Conservation (phyloP, 2,113 vertebrate species). For the Prunella himalayana region DNA sequence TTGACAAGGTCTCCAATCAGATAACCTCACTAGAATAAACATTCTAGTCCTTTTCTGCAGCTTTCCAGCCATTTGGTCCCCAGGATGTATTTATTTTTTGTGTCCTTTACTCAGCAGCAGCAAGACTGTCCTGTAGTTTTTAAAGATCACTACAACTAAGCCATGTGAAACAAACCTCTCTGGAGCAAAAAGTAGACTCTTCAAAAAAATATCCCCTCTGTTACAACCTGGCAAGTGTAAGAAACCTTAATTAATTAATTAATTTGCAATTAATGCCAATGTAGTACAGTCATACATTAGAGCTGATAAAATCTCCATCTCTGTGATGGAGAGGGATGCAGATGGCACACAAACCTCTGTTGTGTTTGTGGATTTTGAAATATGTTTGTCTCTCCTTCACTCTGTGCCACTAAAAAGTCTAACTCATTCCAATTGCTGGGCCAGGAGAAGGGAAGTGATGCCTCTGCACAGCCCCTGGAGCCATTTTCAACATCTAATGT, state of each 20-base stretch:
- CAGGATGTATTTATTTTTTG: not conserved
- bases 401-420: not conserved
- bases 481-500: not conserved
- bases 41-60: not conserved
- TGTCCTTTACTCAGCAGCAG: not conserved
- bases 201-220: not conserved
- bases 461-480: not conserved
- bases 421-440: not conserved
- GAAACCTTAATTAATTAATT: no score
- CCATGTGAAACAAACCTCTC: not conserved
- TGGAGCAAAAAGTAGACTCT: not conserved
- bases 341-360: not conserved
- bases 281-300: not conserved
- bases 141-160: not conserved
- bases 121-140: not conserved
- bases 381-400: not conserved
- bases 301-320: not conserved
- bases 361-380: not conserved
- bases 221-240: not conserved
- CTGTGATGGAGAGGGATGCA: not conserved
- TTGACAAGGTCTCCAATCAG: not conserved
- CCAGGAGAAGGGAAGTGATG: not conserved
- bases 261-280: not conserved
- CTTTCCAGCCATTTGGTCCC: not conserved
- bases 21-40: not conserved